phyloP scores from a whole-genome alignment of 2,113 vertebrate genomes.

The Dicentrarchus labrax region DNA sequence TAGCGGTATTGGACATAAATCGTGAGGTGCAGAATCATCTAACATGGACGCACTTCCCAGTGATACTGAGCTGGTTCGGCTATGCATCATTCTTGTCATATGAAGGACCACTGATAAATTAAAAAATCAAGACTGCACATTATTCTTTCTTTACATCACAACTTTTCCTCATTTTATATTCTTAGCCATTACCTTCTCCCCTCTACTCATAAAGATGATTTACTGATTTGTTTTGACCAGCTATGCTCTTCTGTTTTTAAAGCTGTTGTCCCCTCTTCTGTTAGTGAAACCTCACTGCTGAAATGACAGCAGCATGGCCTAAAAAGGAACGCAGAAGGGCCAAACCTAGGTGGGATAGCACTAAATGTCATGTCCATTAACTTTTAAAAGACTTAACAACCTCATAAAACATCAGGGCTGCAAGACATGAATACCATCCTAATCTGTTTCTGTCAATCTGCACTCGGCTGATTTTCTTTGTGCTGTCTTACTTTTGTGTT shows the following conservation, averaged over 20 bases:
- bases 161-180: neutral
- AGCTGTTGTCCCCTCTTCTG: neutral
- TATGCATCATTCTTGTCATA: conserved; percentile 4
- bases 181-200: neutral
- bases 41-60: neutral
- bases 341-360: neutral
- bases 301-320: conserved; percentile 21
- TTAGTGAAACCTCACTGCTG: conserved; percentile 12
- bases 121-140: neutral
- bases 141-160: neutral
- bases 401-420: conserved; percentile 16
- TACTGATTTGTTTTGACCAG: conserved; percentile 16
- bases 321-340: conserved; percentile 13
- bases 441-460: neutral
- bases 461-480: neutral
- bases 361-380: neutral
- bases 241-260: conserved; percentile 1
- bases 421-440: conserved; percentile 18
- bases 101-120: neutral
- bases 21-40: neutral
- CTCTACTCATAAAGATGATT: conserved; percentile 1
- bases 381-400: conserved; percentile 21
- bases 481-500: neutral
- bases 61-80: neutral
- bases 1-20: neutral